Conservation (phyloP, 1,140 invertebrate species). For the Camponotus floridanus region DNA sequence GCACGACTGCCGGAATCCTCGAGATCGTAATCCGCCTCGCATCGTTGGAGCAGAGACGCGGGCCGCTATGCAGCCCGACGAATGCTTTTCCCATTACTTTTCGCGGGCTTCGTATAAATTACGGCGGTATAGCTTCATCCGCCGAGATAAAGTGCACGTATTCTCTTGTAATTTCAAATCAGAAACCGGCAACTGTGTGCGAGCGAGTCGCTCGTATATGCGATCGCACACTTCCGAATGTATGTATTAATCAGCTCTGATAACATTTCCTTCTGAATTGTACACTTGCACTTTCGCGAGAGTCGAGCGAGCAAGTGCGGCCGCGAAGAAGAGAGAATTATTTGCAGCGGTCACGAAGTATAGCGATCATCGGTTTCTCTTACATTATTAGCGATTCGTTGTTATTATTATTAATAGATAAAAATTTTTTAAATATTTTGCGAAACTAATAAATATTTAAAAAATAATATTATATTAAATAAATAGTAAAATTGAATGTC, state of each 20-base stretch:
- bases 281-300: slow-evolving; percentile 43
- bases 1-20: slow-evolving; percentile 67
- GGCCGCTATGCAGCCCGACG: slow-evolving; percentile 54
- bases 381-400: slow-evolving; percentile 22
- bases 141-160: slow-evolving; percentile 32
- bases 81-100: slow-evolving; percentile 73
- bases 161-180: slow-evolving; percentile 45
- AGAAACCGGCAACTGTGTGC: slow-evolving; percentile 13
- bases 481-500: not conserved
- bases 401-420: not conserved
- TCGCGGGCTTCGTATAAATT: slow-evolving; percentile 65
- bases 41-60: slow-evolving; percentile 43
- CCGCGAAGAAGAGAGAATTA: slow-evolving; percentile 18
- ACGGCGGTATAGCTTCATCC: slow-evolving; percentile 67
- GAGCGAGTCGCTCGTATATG: slow-evolving; percentile 15
- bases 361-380: slow-evolving; percentile 18
- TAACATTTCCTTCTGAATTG: slow-evolving; percentile 5
- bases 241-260: slow-evolving; percentile 43
- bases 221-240: slow-evolving; percentile 12
- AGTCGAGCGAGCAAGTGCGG: slow-evolving; percentile 30
- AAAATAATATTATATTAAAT: too few relatives aligned
- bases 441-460: not conserved
- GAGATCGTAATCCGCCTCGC: slow-evolving; percentile 67
- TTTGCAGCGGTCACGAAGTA: slow-evolving; percentile 26
- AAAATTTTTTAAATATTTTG: not conserved